These are phyloP conservation scores for Rhincodon typus DNA, from an alignment of 2,797 vertebrate species.

Conservation along the genomic window DNA sequence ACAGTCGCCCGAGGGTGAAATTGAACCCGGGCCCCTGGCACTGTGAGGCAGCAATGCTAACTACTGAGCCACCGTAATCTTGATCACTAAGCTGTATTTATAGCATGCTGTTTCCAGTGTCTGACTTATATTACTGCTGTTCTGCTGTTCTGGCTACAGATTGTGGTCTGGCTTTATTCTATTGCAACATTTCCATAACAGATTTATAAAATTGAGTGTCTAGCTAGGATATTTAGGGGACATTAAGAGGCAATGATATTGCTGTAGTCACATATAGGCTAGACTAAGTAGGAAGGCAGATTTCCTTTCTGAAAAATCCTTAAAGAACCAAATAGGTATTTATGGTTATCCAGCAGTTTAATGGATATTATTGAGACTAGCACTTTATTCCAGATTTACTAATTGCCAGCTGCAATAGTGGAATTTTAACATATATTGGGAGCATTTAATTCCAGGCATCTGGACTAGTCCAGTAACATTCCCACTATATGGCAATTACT, in stretches of 20 bases:
- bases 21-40: too few species aligned
- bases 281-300: not conserved
- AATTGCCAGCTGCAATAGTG: not conserved
- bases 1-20: too few species aligned
- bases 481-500: not conserved
- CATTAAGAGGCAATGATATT: not conserved
- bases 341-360: not conserved
- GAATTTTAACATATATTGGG: not conserved
- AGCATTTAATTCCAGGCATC: not conserved
- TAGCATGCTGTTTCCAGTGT: not conserved
- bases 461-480: not conserved
- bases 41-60: too few species aligned
- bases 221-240: not conserved
- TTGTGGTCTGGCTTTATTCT: not conserved
- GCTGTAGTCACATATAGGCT: not conserved
- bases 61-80: too few species aligned
- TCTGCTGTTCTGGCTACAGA: not conserved
- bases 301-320: not conserved
- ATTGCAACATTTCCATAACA: not conserved
- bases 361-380: not conserved
- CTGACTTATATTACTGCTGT: too few species aligned
- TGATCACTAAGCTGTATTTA: not conserved
- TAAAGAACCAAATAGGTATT: not conserved
- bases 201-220: not conserved
- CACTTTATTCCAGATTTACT: not conserved